phyloP scores from a whole-genome alignment of 2,113 vertebrate species.

The Anarhynchus alexandrinus region DNA sequence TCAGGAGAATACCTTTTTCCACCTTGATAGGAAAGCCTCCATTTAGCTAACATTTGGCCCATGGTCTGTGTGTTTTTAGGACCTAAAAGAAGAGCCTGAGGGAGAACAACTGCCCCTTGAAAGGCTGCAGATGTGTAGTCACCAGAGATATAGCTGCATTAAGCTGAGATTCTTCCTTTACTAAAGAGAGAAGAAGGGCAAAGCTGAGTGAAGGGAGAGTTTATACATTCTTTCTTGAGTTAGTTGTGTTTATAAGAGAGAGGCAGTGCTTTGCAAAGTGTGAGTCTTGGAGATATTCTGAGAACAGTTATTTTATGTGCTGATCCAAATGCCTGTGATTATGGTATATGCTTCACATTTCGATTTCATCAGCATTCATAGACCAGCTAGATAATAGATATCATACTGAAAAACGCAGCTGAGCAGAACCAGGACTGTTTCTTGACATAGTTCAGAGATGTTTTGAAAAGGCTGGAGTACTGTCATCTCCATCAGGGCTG shows the following conservation, averaged over 20 bases:
- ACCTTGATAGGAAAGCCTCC: neutral
- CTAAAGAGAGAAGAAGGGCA: neutral
- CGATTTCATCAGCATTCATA: neutral
- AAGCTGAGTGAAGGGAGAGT: conserved; percentile 31
- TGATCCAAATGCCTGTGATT: neutral
- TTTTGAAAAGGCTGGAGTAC: conserved; percentile 5
- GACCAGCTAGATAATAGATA: neutral
- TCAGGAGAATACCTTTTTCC: neutral
- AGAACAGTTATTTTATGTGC: neutral
- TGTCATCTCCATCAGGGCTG: neutral
- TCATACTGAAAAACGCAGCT: neutral
- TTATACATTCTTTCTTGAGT: conserved; percentile 36
- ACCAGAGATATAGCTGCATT: conserved; percentile 13
- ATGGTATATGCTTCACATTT: neutral
- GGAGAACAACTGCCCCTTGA: neutral
- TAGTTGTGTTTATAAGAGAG: conserved; percentile 34
- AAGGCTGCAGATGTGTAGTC: conserved; percentile 1
- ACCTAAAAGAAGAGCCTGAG: neutral
- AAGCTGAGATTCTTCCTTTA: neutral
- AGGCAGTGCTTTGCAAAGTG: neutral
- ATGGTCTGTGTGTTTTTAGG: neutral
- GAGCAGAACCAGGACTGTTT: neutral
- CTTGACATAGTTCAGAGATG: neutral
- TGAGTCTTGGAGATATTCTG: neutral
- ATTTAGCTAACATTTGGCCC: neutral